Evolutionary conservation across 2,888 invertebrate genomes (phyloP), one percentile per base, ranked within the genome.

Genomic region (Pollenia labialis): DNA sequence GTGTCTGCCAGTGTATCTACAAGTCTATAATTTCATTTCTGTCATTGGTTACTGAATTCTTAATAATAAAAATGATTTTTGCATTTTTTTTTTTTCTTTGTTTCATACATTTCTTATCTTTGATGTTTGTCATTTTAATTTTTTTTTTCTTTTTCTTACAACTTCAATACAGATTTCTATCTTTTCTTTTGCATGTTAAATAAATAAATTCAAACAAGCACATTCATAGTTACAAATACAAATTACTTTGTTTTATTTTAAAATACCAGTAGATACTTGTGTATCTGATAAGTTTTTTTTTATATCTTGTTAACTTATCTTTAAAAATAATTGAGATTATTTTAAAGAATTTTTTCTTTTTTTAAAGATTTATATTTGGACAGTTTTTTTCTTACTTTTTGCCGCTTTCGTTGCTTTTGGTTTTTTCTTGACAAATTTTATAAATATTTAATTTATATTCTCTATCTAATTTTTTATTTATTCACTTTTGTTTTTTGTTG

Each of bases 371-470:
- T 52, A 32, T 64, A 23, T 64, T n/a, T 56, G 46, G 3, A 56
- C 32, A 56, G 4, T 7, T 32, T 32, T 32, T 23, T 75, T 40
- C 2, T 40, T 42, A 40, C 54, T 23, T 40, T 42, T 18, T 62
- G 6, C 32, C 32, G 32, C 32, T 32, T 32, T 6, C 6, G 32
- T 77, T 18, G 2, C 11, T 44, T 18, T 44, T n/a, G 12, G n/a
- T 16, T 18, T 12, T 11, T 14, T 48, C 23, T 48, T 48, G 68
- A 50, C 14, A 68, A 32, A 32, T 58, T 68, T 68, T 68, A 58
- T 68, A 58, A 79, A 79, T 69, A 69, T 79, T 79, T 69, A 50
- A 69, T 69, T 69, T 69, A 71, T 60, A 52, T 52, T 50, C 50
- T 60, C 50, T n/a, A 60, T 11, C 44, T 69, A 52, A 69, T 69